Evolutionary conservation across 2,888 invertebrate genomes (phyloP).

Genomic region (Epinotia nisella): DNA sequence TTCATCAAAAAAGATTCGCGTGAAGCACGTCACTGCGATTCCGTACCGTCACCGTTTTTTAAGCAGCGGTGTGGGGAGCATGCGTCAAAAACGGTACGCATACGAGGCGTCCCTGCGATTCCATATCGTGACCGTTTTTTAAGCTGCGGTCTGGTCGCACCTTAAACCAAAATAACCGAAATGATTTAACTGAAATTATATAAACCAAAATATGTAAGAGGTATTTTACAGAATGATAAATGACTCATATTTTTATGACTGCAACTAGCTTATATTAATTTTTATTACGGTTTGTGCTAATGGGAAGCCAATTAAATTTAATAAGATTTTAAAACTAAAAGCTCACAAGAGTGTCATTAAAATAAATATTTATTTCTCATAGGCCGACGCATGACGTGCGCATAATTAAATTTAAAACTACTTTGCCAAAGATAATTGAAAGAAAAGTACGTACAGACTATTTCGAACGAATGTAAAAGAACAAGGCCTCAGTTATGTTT

Average conservation of each 20-base stretch:
- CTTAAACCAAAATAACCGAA: too few relatives aligned
- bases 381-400: constrained; percentile 45
- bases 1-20: too few relatives aligned
- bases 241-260: constrained; percentile 2
- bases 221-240: constrained; percentile 14
- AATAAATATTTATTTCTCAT: constrained; percentile 45
- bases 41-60: too few relatives aligned
- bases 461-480: too few relatives aligned
- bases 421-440: constrained; percentile 20
- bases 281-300: constrained; percentile 19
- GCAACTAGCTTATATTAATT: constrained; percentile 15
- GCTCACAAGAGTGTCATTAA: constrained; percentile 42
- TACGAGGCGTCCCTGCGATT: too few relatives aligned
- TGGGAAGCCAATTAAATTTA: constrained; percentile 46
- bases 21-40: too few relatives aligned
- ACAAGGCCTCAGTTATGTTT: too few relatives aligned
- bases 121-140: too few relatives aligned
- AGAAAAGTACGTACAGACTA: too few relatives aligned
- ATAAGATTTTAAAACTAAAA: constrained; percentile 45
- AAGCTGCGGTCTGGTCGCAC: too few relatives aligned
- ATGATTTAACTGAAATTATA: not conserved
- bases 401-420: constrained; percentile 32
- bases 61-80: too few relatives aligned
- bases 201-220: not conserved
- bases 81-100: too few relatives aligned